A percentile compares a stretch with the other conserved stretches of the same genome.
These are phyloP conservation scores for Stenopsyche tienmushanensis DNA, from an alignment of 1,140 invertebrate species.

Conservation along the genomic window DNA sequence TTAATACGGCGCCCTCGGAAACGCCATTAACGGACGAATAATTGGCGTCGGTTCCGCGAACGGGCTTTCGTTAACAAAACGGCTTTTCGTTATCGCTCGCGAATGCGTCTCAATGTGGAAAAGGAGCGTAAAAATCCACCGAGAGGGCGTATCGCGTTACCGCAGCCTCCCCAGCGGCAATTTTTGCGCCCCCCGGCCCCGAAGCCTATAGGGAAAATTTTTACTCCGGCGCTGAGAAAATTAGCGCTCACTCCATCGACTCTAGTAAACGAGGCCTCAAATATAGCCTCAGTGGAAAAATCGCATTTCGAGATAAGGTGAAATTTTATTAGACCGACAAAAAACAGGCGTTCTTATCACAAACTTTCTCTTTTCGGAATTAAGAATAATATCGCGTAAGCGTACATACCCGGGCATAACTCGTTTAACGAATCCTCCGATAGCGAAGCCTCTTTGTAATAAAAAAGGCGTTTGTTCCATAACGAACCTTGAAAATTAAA, in stretches of 20 bases:
- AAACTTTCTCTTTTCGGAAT: constrained; percentile 28
- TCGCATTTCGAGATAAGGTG: constrained; percentile 31
- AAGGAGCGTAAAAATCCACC: constrained; percentile 12
- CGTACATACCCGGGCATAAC: no score
- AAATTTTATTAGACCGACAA: constrained; percentile 27
- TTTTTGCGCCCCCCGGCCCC: constrained; percentile 16
- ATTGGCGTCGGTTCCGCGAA: constrained; percentile 18
- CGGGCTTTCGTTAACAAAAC: constrained; percentile 24
- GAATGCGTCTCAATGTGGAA: not conserved
- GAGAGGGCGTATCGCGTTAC: constrained; percentile 25
- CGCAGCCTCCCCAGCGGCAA: constrained; percentile 6
- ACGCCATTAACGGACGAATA: constrained; percentile 21
- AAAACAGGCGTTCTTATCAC: constrained; percentile 23
- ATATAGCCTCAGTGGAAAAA: constrained; percentile 27
- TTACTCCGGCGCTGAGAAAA: constrained; percentile 14
- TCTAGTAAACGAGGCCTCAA: not conserved
- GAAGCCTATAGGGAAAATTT: constrained; percentile 26
- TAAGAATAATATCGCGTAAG: no score
- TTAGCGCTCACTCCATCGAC: constrained; percentile 14
- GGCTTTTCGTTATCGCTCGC: constrained; percentile 23
- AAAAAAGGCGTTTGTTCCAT: no score
- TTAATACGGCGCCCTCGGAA: not conserved
- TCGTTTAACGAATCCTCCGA: no score
- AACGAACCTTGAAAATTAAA: no score
- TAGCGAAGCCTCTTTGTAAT: no score